Conservation (phyloP, 2,888 invertebrate species). For the Troilus luridus region DNA sequence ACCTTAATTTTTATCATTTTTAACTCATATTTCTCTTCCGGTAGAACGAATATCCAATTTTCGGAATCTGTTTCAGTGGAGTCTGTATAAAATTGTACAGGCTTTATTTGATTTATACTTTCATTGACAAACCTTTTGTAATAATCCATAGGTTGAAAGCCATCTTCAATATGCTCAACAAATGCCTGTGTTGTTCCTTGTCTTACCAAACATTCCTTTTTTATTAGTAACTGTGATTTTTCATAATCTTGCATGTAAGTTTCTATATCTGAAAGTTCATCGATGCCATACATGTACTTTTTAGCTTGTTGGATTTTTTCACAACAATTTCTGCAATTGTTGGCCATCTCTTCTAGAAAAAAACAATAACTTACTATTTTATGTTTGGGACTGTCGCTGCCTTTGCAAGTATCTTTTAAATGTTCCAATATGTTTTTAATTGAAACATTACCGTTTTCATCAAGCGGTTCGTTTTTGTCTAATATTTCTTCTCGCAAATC, state of each 20-base stretch:
- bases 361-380: conserved; percentile 16
- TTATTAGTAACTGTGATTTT: neutral
- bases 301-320: neutral
- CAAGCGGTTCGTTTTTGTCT: neutral
- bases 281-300: neutral
- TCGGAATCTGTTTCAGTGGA: neutral
- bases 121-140: neutral
- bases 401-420: neutral
- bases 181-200: neutral
- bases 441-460: neutral
- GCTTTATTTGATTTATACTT: neutral
- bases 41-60: neutral
- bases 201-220: neutral
- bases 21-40: neutral
- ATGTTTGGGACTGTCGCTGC: neutral
- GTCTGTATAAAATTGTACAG: neutral
- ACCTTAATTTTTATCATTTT: neutral
- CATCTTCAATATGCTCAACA: neutral
- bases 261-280: neutral
- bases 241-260: neutral
- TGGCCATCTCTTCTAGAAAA: neutral
- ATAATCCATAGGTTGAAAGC: neutral
- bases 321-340: neutral
- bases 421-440: neutral
- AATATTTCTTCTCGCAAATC: neutral